Conservation (phyloP, 2,888 invertebrate genomes). For the Alentia gelatinosa region DNA sequence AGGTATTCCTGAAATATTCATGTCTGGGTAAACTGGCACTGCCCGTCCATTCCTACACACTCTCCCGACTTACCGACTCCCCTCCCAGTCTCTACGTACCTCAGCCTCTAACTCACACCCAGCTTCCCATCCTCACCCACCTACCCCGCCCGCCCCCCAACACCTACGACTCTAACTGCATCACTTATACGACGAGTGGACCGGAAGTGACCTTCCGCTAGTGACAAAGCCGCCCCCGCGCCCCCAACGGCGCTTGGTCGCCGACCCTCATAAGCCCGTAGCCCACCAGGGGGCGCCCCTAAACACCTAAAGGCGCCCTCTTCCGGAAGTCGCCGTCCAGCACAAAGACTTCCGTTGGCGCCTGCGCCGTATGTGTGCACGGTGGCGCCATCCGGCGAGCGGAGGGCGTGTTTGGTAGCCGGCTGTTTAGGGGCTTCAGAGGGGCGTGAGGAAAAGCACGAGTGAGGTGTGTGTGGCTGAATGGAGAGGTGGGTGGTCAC, state of each 20-base stretch:
- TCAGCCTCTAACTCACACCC: not conserved
- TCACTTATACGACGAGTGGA: not conserved
- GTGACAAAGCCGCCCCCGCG: not conserved
- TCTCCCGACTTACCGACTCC: not conserved
- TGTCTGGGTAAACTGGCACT: not conserved
- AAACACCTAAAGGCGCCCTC: conserved; percentile 6
- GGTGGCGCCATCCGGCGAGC: not conserved
- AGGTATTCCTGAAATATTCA: conserved; percentile 29
- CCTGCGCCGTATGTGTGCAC: not conserved
- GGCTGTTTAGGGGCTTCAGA: not conserved
- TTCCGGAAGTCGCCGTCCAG: not conserved
- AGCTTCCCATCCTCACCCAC: too few species aligned
- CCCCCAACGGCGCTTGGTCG: not conserved
- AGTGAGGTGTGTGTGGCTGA: not conserved
- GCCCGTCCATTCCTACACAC: not conserved
- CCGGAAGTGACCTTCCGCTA: not conserved
- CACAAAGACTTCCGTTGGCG: conserved; percentile 27
- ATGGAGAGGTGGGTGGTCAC: not conserved
- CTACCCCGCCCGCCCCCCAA: not conserved
- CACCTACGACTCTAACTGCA: conserved; percentile 6
- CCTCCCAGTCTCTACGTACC: not conserved
- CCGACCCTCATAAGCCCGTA: not conserved
- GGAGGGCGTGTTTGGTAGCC: not conserved
- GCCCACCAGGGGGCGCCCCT: not conserved
- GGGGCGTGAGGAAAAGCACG: not conserved